These are phyloP conservation scores for Sinelater perroti DNA, from an alignment of 2,888 invertebrate genomes.

Conservation along the genomic window DNA sequence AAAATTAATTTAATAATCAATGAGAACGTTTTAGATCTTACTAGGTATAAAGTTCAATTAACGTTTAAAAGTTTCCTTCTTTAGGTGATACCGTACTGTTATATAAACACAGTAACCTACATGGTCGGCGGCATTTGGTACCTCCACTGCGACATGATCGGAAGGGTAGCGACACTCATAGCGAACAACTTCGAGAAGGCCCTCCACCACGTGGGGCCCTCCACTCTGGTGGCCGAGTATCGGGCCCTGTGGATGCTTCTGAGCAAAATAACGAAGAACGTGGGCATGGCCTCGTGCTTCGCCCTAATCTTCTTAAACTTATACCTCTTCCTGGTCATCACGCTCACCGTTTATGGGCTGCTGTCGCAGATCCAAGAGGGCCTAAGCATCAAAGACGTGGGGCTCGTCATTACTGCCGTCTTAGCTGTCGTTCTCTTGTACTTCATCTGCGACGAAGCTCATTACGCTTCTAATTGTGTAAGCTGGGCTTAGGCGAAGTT, in stretches of 20 bases:
- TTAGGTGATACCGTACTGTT: conserved; percentile 72
- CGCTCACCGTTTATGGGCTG: conserved; percentile 77
- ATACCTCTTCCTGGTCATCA: conserved; percentile 77
- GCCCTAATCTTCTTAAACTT: conserved; percentile 74
- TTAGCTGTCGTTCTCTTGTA: conserved; percentile 74
- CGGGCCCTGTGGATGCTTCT: conserved; percentile 75
- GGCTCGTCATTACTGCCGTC: conserved; percentile 71
- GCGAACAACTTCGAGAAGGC: conserved; percentile 77
- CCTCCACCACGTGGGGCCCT: conserved; percentile 73
- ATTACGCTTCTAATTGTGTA: conserved; percentile 77
- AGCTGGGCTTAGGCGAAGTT: conserved; percentile 48
- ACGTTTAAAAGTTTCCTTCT: too few relatives aligned
- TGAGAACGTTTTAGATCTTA: too few relatives aligned
- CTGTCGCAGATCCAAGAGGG: conserved; percentile 78
- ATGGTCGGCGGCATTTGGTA: conserved; percentile 77
- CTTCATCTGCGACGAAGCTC: conserved; percentile 78
- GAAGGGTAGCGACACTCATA: conserved; percentile 70
- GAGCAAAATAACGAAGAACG: conserved; percentile 72
- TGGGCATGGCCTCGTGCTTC: conserved; percentile 74
- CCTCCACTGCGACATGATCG: conserved; percentile 71
- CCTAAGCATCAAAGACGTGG: conserved; percentile 76
- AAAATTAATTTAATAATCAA: too few relatives aligned
- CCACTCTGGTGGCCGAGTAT: conserved; percentile 74
- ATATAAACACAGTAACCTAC: conserved; percentile 73
- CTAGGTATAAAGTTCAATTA: too few relatives aligned